Conservation (phyloP, 2,888 invertebrate genomes). For the Pristionchus maxplancki region DNA sequence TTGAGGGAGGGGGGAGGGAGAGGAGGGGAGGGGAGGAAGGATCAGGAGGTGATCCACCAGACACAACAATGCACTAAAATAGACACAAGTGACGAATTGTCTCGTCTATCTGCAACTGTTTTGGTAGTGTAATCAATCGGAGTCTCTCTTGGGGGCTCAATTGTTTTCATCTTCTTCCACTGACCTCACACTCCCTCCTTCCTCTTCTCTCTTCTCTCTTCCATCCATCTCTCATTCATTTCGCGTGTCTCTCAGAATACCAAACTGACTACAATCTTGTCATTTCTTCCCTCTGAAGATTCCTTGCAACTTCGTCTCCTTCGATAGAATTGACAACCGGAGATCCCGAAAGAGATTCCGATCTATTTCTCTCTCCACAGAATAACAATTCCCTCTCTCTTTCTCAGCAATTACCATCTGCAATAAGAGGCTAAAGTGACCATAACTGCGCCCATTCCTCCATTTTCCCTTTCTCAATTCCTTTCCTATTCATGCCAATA, state of each 20-base stretch:
- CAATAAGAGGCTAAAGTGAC: neutral
- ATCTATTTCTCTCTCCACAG: neutral
- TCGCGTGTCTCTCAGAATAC: conserved; percentile 55
- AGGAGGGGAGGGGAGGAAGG: neutral
- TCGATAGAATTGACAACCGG: conserved; percentile 57
- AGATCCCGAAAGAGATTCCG: conserved; percentile 61
- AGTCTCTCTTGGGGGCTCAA: neutral
- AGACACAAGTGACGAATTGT: neutral
- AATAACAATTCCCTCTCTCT: neutral
- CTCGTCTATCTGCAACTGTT: neutral
- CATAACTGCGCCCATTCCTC: conserved; percentile 8
- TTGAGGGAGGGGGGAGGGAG: neutral
- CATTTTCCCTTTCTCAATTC: neutral
- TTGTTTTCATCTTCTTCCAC: conserved; percentile 13
- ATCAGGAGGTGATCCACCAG: neutral
- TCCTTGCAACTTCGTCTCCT: conserved; percentile 59
- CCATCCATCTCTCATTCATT: conserved; percentile 34
- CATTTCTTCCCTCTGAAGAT: conserved; percentile 56
- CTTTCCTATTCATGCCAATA: conserved; percentile 11
- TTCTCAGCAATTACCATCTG: neutral
- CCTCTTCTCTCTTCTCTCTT: neutral
- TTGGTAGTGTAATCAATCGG: neutral
- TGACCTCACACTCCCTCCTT: conserved; percentile 11
- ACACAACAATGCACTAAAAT: neutral
- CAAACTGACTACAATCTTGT: conserved; percentile 54